These are phyloP conservation scores for Hormiphora californensis DNA, from an alignment of 37 sponge, comb jelly and placozoan species.

Conservation along the genomic window DNA sequence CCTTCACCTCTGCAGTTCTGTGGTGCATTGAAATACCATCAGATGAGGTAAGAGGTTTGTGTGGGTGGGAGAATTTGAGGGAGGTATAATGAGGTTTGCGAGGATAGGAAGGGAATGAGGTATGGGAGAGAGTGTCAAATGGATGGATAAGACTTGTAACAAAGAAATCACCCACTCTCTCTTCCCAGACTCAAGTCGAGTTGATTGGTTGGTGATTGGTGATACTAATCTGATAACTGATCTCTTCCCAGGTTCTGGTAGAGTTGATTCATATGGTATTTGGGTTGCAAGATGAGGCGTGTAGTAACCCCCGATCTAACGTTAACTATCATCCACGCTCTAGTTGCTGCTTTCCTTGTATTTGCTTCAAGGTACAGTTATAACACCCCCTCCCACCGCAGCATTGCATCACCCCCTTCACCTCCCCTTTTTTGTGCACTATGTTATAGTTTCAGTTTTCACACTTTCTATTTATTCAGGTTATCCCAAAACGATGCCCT, in stretches of 20 bases:
- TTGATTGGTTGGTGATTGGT: not conserved
- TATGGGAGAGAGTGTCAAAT: too few species aligned
- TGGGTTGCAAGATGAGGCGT: constrained; percentile 38
- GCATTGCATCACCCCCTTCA: not conserved
- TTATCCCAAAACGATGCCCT: constrained; percentile 20
- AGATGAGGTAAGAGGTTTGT: constrained; percentile 21
- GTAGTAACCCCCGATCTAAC: not conserved
- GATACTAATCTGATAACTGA: not conserved
- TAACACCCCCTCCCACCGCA: not conserved
- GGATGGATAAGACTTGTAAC: too few species aligned
- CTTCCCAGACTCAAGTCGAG: too few species aligned
- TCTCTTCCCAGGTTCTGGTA: not conserved
- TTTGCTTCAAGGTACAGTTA: not conserved
- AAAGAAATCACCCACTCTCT: too few species aligned
- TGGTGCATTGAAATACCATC: constrained; percentile 37
- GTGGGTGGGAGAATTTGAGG: too few species aligned
- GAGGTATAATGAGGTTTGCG: too few species aligned
- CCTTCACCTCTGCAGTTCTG: constrained; percentile 23
- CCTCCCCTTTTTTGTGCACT: not conserved
- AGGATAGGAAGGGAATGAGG: too few species aligned
- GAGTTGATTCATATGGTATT: constrained; percentile 46
- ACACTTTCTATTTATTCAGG: too few species aligned
- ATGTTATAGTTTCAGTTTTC: not conserved
- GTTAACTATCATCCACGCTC: constrained; percentile 9
- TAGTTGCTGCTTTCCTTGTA: constrained; percentile 51